A percentile compares a stretch with the other conserved stretches of the same genome.
phyloP scores from a whole-genome alignment of 2,888 invertebrate genomes.

The Eupithecia subumbrata region DNA sequence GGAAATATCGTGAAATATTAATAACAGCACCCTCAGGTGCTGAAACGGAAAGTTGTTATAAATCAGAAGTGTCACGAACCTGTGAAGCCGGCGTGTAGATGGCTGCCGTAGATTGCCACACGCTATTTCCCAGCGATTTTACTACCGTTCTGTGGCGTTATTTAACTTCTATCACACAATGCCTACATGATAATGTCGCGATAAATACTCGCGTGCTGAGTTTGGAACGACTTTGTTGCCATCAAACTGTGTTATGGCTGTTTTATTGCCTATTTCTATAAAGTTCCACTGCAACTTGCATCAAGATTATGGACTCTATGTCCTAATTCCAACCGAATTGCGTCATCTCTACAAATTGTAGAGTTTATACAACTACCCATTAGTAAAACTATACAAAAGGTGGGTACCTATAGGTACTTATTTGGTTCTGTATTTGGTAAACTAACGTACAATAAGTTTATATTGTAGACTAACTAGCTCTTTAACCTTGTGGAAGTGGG shows the following conservation, averaged over 20 bases:
- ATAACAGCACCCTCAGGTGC: slow-evolving; percentile 39
- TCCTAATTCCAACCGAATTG: slow-evolving; percentile 10
- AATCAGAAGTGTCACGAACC: slow-evolving; percentile 54
- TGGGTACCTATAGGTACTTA: background rate
- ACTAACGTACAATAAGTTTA: slow-evolving; percentile 9
- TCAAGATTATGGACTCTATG: slow-evolving; percentile 11
- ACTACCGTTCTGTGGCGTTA: slow-evolving; percentile 58
- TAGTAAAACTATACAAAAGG: background rate
- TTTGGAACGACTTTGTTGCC: slow-evolving; percentile 48
- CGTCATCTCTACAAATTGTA: slow-evolving; percentile 16
- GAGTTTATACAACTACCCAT: slow-evolving; percentile 14
- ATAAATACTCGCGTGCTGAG: slow-evolving; percentile 59
- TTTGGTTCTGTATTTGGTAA: slow-evolving; percentile 1
- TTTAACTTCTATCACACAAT: slow-evolving; percentile 68
- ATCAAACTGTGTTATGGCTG: slow-evolving; percentile 26
- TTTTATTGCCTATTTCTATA: slow-evolving; percentile 29
- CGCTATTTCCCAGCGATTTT: slow-evolving; percentile 60
- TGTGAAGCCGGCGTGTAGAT: slow-evolving; percentile 33
- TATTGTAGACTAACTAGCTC: slow-evolving; percentile 16
- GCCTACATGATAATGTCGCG: slow-evolving; percentile 58
- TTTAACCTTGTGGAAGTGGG: slow-evolving; percentile 29
- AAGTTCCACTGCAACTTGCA: slow-evolving; percentile 21
- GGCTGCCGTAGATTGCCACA: slow-evolving; percentile 63
- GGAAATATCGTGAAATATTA: slow-evolving; percentile 42
- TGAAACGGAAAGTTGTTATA: slow-evolving; percentile 48